Evolutionary conservation across 2,113 vertebrate genomes (phyloP).

Genomic region (Brienomyrus brachyistius): DNA sequence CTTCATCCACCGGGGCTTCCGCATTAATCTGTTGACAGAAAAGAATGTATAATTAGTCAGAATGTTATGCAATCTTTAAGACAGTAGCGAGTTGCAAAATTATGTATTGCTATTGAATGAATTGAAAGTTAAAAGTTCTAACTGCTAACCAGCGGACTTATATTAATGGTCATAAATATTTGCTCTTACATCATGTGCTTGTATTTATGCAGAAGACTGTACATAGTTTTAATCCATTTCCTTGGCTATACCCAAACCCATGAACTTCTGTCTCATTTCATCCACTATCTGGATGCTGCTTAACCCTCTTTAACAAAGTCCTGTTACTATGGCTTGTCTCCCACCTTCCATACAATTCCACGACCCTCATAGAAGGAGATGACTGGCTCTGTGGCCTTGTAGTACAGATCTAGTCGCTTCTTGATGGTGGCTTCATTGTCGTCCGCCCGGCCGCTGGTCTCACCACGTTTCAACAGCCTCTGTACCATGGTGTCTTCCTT

Average conservation of each 20-base stretch:
- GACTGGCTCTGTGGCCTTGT: conserved; percentile 91
- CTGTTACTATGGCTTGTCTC: background rate
- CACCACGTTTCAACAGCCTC: conserved; percentile 81
- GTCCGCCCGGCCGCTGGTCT: conserved; percentile 85
- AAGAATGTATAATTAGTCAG: background rate
- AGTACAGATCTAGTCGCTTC: conserved; percentile 89
- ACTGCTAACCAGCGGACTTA: background rate
- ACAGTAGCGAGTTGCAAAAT: background rate
- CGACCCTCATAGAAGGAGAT: conserved; percentile 81
- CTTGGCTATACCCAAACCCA: background rate
- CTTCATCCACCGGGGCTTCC: conserved; percentile 79
- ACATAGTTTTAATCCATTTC: background rate
- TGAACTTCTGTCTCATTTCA: background rate
- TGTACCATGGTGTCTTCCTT: conserved; percentile 86
- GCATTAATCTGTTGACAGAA: conserved; percentile 72
- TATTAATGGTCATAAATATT: background rate
- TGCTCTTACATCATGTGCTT: background rate
- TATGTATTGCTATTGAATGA: background rate
- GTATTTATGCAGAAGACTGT: background rate
- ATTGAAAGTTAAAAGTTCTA: background rate
- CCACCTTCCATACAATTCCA: conserved; percentile 87
- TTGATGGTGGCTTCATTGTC: conserved; percentile 97
- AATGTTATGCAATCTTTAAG: background rate
- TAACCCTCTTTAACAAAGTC: background rate
- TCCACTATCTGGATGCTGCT: background rate